These are phyloP conservation scores for Neodiprion virginianus DNA, from an alignment of 1,140 invertebrate genomes.

Conservation along the genomic window DNA sequence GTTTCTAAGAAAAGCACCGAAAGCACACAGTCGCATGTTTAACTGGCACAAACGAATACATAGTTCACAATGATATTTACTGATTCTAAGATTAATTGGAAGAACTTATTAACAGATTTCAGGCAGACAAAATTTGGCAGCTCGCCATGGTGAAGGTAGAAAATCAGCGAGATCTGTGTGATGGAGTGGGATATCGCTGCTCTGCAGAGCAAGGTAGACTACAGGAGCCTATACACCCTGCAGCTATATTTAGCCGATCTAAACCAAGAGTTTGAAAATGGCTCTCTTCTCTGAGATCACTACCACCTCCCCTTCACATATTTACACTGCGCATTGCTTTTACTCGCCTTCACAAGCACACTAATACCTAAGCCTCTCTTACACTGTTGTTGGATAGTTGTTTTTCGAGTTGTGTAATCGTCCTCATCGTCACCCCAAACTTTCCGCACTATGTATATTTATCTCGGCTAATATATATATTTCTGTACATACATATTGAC, in stretches of 20 bases:
- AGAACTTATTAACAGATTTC: constrained; percentile 30
- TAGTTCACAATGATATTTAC: neutral
- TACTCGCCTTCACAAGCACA: neutral
- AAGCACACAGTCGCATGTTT: neutral
- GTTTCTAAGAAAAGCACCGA: neutral
- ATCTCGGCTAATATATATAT: too few species aligned
- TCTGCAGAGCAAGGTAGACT: constrained; percentile 47
- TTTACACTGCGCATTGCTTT: neutral
- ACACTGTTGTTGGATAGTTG: too few species aligned
- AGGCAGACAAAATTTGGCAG: constrained; percentile 39
- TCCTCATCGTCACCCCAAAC: too few species aligned
- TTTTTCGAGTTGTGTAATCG: too few species aligned
- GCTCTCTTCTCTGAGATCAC: constrained; percentile 43
- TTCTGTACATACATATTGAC: neutral
- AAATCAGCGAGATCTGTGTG: constrained; percentile 48
- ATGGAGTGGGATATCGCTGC: constrained; percentile 42
- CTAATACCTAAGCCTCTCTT: too few species aligned
- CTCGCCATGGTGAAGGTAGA: constrained; percentile 40
- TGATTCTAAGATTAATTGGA: neutral
- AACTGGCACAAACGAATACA: neutral
- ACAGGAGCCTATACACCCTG: constrained; percentile 52
- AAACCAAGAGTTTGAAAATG: constrained; percentile 62
- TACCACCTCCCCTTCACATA: constrained; percentile 28
- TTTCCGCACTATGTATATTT: too few species aligned
- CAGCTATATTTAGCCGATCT: constrained; percentile 58